Conservation (phyloP, 2,888 invertebrate genomes). For the Synanthedon formicaeformis region DNA sequence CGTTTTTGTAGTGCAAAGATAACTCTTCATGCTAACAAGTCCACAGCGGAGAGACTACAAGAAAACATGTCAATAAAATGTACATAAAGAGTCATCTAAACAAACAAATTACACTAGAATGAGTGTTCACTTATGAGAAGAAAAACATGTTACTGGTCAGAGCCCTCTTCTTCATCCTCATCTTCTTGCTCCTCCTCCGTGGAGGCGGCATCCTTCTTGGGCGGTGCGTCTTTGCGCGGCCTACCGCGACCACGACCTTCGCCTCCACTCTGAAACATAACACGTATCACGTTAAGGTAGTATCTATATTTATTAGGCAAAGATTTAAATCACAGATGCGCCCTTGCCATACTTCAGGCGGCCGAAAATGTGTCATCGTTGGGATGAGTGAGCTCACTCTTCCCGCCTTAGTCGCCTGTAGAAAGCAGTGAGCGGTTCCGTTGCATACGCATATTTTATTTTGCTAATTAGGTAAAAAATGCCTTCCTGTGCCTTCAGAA, state of each 20-base stretch:
- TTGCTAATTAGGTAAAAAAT: too few relatives aligned
- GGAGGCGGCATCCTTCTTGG: slow-evolving; percentile 61
- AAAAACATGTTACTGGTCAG: slow-evolving; percentile 60
- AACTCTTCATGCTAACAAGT: slow-evolving; percentile 22
- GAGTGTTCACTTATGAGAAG: slow-evolving; percentile 34
- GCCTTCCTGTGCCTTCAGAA: too few relatives aligned
- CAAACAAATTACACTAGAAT: slow-evolving; percentile 62
- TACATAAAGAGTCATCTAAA: slow-evolving; percentile 49
- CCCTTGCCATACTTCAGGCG: too few relatives aligned
- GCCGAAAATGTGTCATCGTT: too few relatives aligned
- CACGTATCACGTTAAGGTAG: slow-evolving; percentile 2
- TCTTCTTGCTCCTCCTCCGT: slow-evolving; percentile 65
- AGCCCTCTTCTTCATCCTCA: slow-evolving; percentile 59
- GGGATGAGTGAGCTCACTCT: too few relatives aligned
- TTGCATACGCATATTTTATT: too few relatives aligned
- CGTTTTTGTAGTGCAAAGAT: slow-evolving; percentile 51
- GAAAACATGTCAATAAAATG: slow-evolving; percentile 13
- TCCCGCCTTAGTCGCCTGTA: too few relatives aligned
- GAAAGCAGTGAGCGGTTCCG: too few relatives aligned
- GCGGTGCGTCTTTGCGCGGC: slow-evolving; percentile 63
- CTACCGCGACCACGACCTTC: slow-evolving; percentile 60
- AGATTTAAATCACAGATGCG: too few relatives aligned
- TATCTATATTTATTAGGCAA: too few relatives aligned
- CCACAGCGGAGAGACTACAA: background rate
- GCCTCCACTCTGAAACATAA: slow-evolving; percentile 31